Evolutionary conservation across 2,113 vertebrate species (phyloP).

Genomic region (Phoenicopterus ruber): DNA sequence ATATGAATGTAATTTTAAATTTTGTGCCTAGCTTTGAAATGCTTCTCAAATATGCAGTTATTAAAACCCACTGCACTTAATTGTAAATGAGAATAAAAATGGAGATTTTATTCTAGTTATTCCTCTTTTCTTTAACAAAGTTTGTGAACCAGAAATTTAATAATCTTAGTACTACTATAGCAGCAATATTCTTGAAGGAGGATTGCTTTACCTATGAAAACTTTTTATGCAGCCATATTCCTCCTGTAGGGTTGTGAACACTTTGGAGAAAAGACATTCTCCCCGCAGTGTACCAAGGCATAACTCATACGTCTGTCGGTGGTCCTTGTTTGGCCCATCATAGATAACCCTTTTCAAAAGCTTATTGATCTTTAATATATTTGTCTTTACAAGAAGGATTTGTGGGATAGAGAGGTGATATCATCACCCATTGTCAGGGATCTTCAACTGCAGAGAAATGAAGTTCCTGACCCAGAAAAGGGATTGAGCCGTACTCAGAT

Average conservation of each 20-base stretch:
- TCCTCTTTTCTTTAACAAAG: neutral
- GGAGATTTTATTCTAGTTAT: neutral
- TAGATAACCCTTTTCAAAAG: neutral
- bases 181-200: neutral
- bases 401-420: neutral
- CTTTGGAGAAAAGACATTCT: neutral
- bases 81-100: neutral
- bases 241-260: neutral
- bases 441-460: neutral
- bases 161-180: neutral
- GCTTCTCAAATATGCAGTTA: neutral
- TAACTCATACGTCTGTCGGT: neutral
- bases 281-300: neutral
- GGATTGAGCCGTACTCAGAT: neutral
- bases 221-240: rapidly evolving
- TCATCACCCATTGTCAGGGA: neutral
- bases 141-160: neutral
- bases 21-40: neutral
- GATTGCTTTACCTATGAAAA: neutral
- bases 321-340: neutral
- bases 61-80: neutral
- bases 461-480: neutral
- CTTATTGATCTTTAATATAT: neutral
- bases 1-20: neutral
- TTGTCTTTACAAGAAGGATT: neutral